Percentiles rank a stretch among this genome's conserved stretches.
phyloP scores from a whole-genome alignment of 2,113 vertebrate species.

The Varanus salvator region DNA sequence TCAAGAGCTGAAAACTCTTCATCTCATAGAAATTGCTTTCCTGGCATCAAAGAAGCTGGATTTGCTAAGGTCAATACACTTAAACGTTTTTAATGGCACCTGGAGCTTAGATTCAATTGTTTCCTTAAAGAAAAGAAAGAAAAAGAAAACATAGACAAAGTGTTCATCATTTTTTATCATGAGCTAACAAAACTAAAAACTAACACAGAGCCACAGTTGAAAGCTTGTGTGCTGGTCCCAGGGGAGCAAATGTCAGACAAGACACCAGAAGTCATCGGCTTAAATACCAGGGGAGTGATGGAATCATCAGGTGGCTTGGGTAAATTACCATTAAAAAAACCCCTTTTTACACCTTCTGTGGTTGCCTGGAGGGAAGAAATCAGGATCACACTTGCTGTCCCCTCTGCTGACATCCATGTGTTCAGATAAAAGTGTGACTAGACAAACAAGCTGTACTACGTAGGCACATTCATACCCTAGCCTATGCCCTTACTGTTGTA shows the following conservation, averaged over 20 bases:
- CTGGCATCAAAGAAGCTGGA: conserved; percentile 35
- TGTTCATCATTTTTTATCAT: conserved; percentile 33
- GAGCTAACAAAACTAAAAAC: conserved; percentile 7
- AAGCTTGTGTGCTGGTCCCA: background rate
- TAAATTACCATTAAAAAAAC: background rate
- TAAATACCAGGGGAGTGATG: background rate
- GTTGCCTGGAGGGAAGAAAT: background rate
- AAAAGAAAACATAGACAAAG: conserved; percentile 38
- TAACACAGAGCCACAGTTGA: background rate
- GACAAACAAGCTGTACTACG: too few relatives aligned
- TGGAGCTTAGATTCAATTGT: conserved; percentile 13
- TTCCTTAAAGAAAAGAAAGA: background rate
- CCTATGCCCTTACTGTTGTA: background rate
- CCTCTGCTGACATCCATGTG: background rate
- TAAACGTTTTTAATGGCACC: conserved; percentile 47
- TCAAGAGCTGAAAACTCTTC: conserved; percentile 19
- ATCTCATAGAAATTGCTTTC: conserved; percentile 38
- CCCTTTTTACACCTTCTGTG: background rate
- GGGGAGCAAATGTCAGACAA: background rate
- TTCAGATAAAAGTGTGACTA: background rate
- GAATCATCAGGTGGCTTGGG: background rate
- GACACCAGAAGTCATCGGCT: background rate
- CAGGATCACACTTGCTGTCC: background rate
- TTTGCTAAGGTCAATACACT: conserved; percentile 21
- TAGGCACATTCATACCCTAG: too few relatives aligned